Conservation (phyloP, 2,113 vertebrate species). For the Dipodomys merriami region DNA sequence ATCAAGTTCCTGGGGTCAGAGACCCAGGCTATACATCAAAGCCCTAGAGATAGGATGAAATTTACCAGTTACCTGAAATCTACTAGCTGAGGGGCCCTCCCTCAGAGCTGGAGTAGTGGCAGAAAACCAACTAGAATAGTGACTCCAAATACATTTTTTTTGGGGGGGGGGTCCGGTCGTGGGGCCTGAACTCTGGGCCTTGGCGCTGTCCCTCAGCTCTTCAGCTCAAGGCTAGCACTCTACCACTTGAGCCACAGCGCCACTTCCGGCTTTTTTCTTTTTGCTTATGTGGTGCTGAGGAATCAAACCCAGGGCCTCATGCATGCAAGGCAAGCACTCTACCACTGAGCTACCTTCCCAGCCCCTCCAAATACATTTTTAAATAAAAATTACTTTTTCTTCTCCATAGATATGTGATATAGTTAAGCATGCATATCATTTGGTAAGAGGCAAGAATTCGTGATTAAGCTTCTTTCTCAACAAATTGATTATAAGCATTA, state of each 20-base stretch:
- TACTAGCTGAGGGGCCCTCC: not conserved
- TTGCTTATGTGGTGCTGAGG: no score
- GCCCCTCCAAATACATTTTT: not conserved
- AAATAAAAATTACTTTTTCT: not conserved
- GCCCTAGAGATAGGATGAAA: not conserved
- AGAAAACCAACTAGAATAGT: not conserved
- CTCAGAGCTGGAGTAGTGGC: not conserved
- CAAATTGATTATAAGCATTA: constrained; percentile 47
- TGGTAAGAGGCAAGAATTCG: constrained; percentile 52
- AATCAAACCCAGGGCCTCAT: no score
- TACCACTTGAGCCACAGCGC: no score
- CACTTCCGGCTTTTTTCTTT: no score
- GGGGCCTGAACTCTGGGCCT: no score
- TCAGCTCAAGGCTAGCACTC: no score
- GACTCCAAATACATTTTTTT: not conserved
- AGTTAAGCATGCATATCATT: constrained; percentile 45
- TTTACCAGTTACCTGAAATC: not conserved
- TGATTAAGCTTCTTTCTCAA: constrained; percentile 52
- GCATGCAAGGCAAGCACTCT: no score
- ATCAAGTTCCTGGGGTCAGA: no score
- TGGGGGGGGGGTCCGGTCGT: no score
- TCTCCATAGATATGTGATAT: constrained; percentile 47
- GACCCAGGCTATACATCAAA: no score
- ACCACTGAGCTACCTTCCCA: no score
- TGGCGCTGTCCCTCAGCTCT: no score